A percentile compares a stretch with the other conserved stretches of the same genome.
phyloP scores from a whole-genome alignment of 2,888 invertebrate genomes.

The Phengaris alcon region DNA sequence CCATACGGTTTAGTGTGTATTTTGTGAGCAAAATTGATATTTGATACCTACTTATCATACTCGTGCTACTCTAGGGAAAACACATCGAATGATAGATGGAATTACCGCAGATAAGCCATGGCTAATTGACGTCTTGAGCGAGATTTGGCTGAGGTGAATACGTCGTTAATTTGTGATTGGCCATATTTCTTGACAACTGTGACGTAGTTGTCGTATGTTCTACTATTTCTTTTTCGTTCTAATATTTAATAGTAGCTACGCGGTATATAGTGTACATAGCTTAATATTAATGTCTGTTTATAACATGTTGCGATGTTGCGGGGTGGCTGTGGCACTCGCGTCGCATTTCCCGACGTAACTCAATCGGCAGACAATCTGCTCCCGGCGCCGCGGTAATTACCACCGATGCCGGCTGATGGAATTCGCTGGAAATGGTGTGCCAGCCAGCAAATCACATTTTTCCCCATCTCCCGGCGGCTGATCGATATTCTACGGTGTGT shows the following conservation, averaged over 20 bases:
- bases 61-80: background rate
- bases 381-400: constrained; percentile 56
- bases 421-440: constrained; percentile 24
- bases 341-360: constrained; percentile 53
- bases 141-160: too few species aligned
- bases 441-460: constrained; percentile 22
- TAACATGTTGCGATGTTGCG: background rate
- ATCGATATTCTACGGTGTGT: background rate
- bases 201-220: too few species aligned
- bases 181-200: too few species aligned
- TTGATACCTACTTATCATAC: too few species aligned
- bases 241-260: too few species aligned
- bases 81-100: background rate
- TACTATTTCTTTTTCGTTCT: too few species aligned
- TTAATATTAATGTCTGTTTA: too few species aligned
- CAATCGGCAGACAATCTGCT: constrained; percentile 70
- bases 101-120: background rate
- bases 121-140: too few species aligned
- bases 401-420: constrained; percentile 35
- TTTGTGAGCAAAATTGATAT: too few species aligned
- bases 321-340: constrained; percentile 22
- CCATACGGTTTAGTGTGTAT: too few species aligned
- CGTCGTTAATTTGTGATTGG: too few species aligned
- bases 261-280: too few species aligned
- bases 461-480: constrained; percentile 18